A percentile compares a stretch with the other conserved stretches of the same genome.
phyloP scores from a whole-genome alignment of 1,140 invertebrate genomes.

The Lordiphosa mommai region DNA sequence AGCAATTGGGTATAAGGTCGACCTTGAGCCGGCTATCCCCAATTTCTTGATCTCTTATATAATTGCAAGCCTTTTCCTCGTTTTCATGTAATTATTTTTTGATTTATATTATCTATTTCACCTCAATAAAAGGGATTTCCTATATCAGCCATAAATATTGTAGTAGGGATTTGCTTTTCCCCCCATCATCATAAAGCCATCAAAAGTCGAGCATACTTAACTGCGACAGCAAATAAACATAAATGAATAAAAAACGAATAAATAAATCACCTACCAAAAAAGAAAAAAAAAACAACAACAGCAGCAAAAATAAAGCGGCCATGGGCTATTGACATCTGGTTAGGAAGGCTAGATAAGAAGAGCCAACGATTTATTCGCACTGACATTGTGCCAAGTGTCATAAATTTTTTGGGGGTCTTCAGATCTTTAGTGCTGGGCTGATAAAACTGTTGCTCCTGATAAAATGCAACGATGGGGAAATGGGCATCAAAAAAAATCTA shows the following conservation, averaged over 20 bases:
- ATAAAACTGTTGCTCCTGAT: background rate
- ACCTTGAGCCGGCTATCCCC: too few relatives aligned
- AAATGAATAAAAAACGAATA: slow-evolving; percentile 6
- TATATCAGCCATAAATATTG: too few relatives aligned
- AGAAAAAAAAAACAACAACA: too few relatives aligned
- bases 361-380: slow-evolving; percentile 6
- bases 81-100: too few relatives aligned
- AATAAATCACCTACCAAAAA: background rate
- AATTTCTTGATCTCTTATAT: too few relatives aligned
- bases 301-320: slow-evolving; percentile 2
- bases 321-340: slow-evolving; percentile 9
- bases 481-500: background rate
- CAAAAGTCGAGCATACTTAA: background rate
- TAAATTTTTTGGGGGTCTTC: slow-evolving; percentile 6
- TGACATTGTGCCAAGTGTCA: slow-evolving; percentile 4
- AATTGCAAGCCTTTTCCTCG: too few relatives aligned
- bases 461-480: background rate
- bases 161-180: too few relatives aligned
- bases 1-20: too few relatives aligned
- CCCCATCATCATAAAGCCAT: slow-evolving; percentile 5
- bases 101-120: too few relatives aligned
- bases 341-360: slow-evolving; percentile 5
- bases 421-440: background rate
- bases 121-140: too few relatives aligned
- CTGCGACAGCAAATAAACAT: slow-evolving; percentile 5